Base-by-base conservation (phyloP, 2,888 invertebrate species). In the Esperia sulphurella region DNA sequence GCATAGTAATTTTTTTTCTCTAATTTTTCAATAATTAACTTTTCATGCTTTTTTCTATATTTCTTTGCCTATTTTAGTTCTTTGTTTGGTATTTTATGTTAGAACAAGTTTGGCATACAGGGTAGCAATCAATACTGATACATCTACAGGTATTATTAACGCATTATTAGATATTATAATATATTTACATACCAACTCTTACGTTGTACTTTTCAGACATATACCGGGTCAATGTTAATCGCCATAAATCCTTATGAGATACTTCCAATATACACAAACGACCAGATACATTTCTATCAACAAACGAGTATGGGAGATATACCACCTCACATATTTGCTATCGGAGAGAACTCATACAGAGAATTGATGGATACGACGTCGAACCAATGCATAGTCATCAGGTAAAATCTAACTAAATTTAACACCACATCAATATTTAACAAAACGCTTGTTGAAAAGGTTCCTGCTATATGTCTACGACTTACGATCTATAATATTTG, bases 191-290 rank as follows among this genome's bases (percentile, higher is more conserved):
- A 21, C n/a, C n/a, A n/a, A n/a, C 21, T 21, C 21, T 21, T 21
- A 21, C 21, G 21, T 21, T 21, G 5, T 37, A 49, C 50, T n/a
- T 49, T 47, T 79, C 80, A 98, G 98, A 98, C 98, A 0, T 98
- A 97, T 77, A 98, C 97, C 0, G 98, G 98, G 8, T 93, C 96
- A 1, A 98, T 98, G 93, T 91, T 98, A 69, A 95, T 98, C 61
- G 98, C 98, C 3, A 95, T 98, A 35, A 98, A 98, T 84, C 98
- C 98, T 0, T 98, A 98, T 75, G 95, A 97, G 86, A 93, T 97
- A 52, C 89, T 98, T 53, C 96, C 97, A n/a, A 98, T 98, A 74
- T 98, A 98, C 79, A 97, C 96, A 2, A 94, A 94, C 64, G 95
- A 96, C 49, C 94, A 97, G 79, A 96, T 98, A 59, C 92, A 94